Percentiles rank a stretch among this genome's conserved stretches.
These are phyloP conservation scores for Pseudococcus viburni DNA, from an alignment of 2,888 invertebrate genomes.

Conservation along the genomic window DNA sequence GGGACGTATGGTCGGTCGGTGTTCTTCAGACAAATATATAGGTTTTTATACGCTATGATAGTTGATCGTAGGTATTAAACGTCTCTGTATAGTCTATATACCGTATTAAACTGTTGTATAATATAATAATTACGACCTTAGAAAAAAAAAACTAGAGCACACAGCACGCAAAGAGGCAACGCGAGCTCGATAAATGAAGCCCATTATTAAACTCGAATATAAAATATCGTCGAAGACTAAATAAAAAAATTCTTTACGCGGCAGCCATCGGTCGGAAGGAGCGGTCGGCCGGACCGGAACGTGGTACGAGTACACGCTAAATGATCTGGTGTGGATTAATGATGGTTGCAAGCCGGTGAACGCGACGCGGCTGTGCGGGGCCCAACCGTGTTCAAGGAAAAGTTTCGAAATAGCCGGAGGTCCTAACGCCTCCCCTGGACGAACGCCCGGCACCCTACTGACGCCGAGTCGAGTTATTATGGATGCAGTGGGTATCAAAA, in stretches of 20 bases:
- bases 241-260: constrained; percentile 30
- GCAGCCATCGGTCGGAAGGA: background rate
- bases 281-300: constrained; percentile 24
- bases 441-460: constrained; percentile 47
- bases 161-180: constrained; percentile 37
- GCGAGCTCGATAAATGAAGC: constrained; percentile 54
- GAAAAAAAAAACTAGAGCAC: constrained; percentile 29
- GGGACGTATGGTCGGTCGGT: background rate
- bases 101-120: constrained; percentile 41
- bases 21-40: background rate
- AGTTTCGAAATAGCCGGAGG: constrained; percentile 49
- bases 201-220: constrained; percentile 58
- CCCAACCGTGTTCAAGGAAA: constrained; percentile 40
- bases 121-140: constrained; percentile 22
- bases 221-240: constrained; percentile 57
- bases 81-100: background rate
- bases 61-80: too few species aligned
- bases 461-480: constrained; percentile 24
- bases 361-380: background rate
- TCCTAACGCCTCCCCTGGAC: constrained; percentile 44
- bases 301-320: constrained; percentile 14
- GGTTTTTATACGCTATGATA: background rate
- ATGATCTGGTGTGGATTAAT: constrained; percentile 37
- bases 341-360: background rate
- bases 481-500: constrained; percentile 21